Evolutionary conservation across 2,113 vertebrate genomes (phyloP).

Genomic region (Nycticebus coucang): DNA sequence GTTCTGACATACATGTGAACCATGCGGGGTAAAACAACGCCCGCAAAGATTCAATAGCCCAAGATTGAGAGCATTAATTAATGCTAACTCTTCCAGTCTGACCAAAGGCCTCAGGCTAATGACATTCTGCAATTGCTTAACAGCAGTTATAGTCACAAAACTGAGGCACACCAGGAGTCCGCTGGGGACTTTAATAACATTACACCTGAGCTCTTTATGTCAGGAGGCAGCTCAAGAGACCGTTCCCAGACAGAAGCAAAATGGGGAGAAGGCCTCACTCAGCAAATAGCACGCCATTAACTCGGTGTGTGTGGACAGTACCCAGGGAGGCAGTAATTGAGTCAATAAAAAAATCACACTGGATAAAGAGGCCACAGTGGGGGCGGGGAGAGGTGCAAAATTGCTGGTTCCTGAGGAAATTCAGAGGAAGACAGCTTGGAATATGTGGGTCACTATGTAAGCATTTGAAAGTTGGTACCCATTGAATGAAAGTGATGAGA

Average conservation of each 20-base stretch:
- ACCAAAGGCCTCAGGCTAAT: conserved; percentile 60
- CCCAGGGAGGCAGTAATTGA: conserved; percentile 63
- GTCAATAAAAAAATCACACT: conserved; percentile 69
- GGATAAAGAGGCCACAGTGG: conserved; percentile 47
- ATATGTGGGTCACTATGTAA: not conserved
- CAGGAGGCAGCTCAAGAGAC: conserved; percentile 64
- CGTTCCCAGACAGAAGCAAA: conserved; percentile 39
- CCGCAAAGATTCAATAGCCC: conserved; percentile 34
- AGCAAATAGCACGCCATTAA: conserved; percentile 73
- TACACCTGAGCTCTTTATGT: conserved; percentile 70
- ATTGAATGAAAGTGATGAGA: not conserved
- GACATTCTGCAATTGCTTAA: conserved; percentile 63
- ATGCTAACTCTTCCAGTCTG: conserved; percentile 58
- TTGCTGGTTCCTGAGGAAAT: not conserved
- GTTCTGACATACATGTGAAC: conserved; percentile 48
- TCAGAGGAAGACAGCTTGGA: not conserved
- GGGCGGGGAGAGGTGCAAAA: not conserved
- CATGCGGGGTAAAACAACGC: conserved; percentile 25
- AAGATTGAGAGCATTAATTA: conserved; percentile 41
- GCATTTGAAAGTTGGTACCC: not conserved
- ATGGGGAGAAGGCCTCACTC: conserved; percentile 57
- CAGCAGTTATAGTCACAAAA: conserved; percentile 65
- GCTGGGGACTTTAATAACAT: conserved; percentile 63
- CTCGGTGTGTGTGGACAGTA: conserved; percentile 20
- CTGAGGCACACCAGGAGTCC: not conserved